Evolutionary conservation across 1,140 invertebrate species (phyloP).

Genomic region (Megalonaias nervosa): DNA sequence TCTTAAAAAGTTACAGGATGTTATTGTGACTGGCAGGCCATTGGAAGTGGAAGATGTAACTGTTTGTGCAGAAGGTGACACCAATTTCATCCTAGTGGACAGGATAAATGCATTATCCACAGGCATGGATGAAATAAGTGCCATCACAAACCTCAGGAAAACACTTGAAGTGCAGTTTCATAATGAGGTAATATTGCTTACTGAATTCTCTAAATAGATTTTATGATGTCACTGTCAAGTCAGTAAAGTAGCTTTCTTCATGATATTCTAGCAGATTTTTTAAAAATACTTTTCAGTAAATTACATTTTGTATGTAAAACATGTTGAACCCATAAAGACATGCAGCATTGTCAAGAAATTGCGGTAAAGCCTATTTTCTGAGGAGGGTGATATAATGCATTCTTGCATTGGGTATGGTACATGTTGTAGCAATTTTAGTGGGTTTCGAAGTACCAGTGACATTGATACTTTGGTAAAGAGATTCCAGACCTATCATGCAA

Average conservation of each 20-base stretch:
- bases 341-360: background rate
- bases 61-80: constrained; percentile 12
- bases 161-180: constrained; percentile 38
- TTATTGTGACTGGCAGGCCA: constrained; percentile 23
- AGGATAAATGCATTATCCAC: constrained; percentile 13
- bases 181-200: constrained; percentile 29
- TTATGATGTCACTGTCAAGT: background rate
- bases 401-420: too few relatives aligned
- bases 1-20: constrained; percentile 19
- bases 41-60: constrained; percentile 27
- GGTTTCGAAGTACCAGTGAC: too few relatives aligned
- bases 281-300: background rate
- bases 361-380: background rate
- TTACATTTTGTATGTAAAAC: background rate
- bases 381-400: too few relatives aligned
- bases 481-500: too few relatives aligned
- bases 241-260: background rate
- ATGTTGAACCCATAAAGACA: background rate
- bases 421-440: too few relatives aligned
- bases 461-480: too few relatives aligned
- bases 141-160: constrained; percentile 9
- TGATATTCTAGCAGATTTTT: background rate
- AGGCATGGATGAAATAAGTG: constrained; percentile 26
- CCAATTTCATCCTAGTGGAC: constrained; percentile 28
- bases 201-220: background rate